Evolutionary conservation across 2,888 invertebrate species (phyloP), one percentile per base, ranked within the genome.

Genomic region (Falcaria lacertinaria): DNA sequence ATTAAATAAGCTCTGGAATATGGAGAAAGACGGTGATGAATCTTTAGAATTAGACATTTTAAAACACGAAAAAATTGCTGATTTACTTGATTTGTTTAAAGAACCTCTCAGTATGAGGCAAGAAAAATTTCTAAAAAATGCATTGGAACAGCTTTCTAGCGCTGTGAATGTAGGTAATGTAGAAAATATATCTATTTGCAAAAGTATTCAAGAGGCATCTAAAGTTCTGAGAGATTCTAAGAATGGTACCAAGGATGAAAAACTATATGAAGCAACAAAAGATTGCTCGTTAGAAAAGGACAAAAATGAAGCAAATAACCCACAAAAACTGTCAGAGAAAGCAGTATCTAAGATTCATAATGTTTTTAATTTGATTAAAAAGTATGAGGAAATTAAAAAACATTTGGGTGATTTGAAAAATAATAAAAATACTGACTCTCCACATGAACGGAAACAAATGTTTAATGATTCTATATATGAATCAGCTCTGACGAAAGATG

Each of bases 1-100:
- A 33, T 53, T 89, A n/a, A 86, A 82, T 49, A 82, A 82, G 54
- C 51, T 89, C 22, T 89, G 88, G 88, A 75, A 80, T 44, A 79
- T 89, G 63, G 84, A 87, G 59, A 82, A 79, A 55, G 80, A 79
- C 42, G 63, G 51, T 32, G 72, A 68, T 14, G 72, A 75, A 34
- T 74, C 80, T 0, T 52, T 66, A 19, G 83, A 85, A 63, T 73
- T 71, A 3, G 84, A 88, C 46, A 48, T 54, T 13, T 44, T 85
- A 8, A 86, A 84, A 60, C 80, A 83, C 43, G 74, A 83, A 38
- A 89, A 84, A 57, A 78, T 88, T 43, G 55, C 74, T 2, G 80
- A 84, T 41, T 61, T 89, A 28, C 45, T 89, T 1, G 82, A 85
- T 3, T 57, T 89, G 17, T 89, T 89, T 41, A 83, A 83, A 54